A percentile compares a stretch with the other conserved stretches of the same genome.
Conservation (phyloP, 2,888 invertebrate species). For the Tenthredo mesomela region DNA sequence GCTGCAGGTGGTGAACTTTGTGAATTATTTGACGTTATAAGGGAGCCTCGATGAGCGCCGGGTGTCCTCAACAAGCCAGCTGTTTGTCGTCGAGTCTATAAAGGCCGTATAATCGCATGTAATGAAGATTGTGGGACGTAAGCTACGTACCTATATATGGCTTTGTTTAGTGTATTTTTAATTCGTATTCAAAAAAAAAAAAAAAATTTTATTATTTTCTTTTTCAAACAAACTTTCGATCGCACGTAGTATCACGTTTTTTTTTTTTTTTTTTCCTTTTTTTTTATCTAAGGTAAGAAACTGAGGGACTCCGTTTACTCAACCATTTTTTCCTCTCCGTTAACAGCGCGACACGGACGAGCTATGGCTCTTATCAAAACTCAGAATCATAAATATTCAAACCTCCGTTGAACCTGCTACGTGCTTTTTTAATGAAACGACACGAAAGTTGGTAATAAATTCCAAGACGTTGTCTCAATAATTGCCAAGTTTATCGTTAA, state of each 20-base stretch:
- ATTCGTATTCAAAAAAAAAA: not conserved
- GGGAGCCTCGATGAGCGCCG: not conserved
- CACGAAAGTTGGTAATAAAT: constrained; percentile 33
- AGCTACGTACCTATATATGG: not conserved
- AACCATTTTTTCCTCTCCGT: not conserved
- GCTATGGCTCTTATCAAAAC: constrained; percentile 17
- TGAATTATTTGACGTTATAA: constrained; percentile 15
- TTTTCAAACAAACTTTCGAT: not conserved
- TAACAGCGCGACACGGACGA: not conserved
- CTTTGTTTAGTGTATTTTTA: not conserved
- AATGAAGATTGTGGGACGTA: not conserved
- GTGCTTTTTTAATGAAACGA: constrained; percentile 42
- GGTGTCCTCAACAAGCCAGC: constrained; percentile 24
- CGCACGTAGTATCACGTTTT: too few relatives aligned
- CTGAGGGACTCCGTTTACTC: not conserved
- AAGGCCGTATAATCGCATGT: not conserved
- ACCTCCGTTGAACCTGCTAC: constrained; percentile 14
- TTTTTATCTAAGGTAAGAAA: not conserved
- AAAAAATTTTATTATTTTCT: not conserved
- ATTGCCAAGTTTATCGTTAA: constrained; percentile 35
- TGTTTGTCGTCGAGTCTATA: not conserved
- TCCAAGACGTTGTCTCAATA: constrained; percentile 27
- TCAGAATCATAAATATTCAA: constrained; percentile 38
- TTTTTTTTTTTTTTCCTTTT: too few relatives aligned
- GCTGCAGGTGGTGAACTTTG: constrained; percentile 16